phyloP scores from a whole-genome alignment of 2,888 invertebrate species.

The Torymus aiolomorphi region DNA sequence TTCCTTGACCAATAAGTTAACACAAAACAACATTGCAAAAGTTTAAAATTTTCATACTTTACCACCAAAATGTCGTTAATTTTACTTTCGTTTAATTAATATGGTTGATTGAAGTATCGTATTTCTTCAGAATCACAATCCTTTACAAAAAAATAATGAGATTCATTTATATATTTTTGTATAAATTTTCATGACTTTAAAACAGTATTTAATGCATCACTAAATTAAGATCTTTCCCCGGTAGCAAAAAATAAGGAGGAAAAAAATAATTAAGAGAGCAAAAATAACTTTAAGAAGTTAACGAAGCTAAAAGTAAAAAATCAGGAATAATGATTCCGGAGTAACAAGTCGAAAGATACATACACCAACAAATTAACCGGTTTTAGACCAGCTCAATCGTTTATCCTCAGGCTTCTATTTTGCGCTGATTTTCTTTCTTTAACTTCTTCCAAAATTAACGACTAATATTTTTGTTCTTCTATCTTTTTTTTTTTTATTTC shows the following conservation, averaged over 20 bases:
- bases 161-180: neutral
- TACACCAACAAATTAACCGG: slow-evolving; percentile 60
- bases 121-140: no score
- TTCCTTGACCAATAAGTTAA: no score
- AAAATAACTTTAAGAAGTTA: slow-evolving; percentile 31
- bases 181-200: neutral
- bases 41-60: no score
- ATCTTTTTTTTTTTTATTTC: slow-evolving; percentile 54
- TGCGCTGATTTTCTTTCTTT: slow-evolving; percentile 40
- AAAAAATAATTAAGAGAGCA: slow-evolving; percentile 5
- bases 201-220: neutral
- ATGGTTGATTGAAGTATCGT: no score
- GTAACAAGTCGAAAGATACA: slow-evolving; percentile 13
- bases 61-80: no score
- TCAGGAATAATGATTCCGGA: slow-evolving; percentile 16
- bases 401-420: slow-evolving; percentile 35
- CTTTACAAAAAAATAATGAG: neutral
- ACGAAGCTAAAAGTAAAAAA: slow-evolving; percentile 18
- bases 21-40: no score
- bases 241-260: neutral
- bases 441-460: slow-evolving; percentile 40
- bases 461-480: slow-evolving; percentile 27
- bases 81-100: no score
- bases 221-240: neutral
- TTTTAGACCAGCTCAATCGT: slow-evolving; percentile 54